Conservation (phyloP, 1,140 invertebrate species). For the Anastrepha obliqua region DNA sequence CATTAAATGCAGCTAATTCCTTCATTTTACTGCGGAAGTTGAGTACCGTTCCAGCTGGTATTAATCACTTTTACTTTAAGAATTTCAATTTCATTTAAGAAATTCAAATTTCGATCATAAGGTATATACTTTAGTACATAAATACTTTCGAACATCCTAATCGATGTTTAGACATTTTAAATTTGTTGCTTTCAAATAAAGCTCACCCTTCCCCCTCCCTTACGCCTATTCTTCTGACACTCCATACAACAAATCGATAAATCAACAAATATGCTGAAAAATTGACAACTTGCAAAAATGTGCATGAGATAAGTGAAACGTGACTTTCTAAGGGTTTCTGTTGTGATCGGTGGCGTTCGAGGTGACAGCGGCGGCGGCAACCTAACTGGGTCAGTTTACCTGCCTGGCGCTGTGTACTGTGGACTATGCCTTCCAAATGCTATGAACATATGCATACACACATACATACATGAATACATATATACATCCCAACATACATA, state of each 20-base stretch:
- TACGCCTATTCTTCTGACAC: background rate
- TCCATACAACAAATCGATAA: slow-evolving; percentile 36
- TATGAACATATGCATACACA: slow-evolving; percentile 44
- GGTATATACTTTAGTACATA: too few relatives aligned
- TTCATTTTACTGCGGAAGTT: too few relatives aligned
- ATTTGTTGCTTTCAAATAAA: too few relatives aligned
- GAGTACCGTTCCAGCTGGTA: too few relatives aligned
- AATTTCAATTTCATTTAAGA: too few relatives aligned
- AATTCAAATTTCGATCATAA: too few relatives aligned
- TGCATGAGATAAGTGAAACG: slow-evolving; percentile 49
- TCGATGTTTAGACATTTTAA: too few relatives aligned
- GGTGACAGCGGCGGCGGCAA: background rate
- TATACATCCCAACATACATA: background rate
- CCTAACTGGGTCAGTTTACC: slow-evolving; percentile 45
- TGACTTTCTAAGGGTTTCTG: slow-evolving; percentile 39
- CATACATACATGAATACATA: background rate
- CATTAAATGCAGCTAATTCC: too few relatives aligned
- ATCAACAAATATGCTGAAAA: slow-evolving; percentile 44
- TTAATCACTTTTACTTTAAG: too few relatives aligned
- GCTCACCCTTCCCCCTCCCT: background rate
- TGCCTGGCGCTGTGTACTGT: background rate
- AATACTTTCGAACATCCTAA: too few relatives aligned
- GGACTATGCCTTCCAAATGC: slow-evolving; percentile 13
- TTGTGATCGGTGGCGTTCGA: background rate
- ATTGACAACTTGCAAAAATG: slow-evolving; percentile 42